These are phyloP conservation scores for Ptychadena robeensis DNA, from an alignment of 2,797 vertebrate species.

Conservation along the genomic window DNA sequence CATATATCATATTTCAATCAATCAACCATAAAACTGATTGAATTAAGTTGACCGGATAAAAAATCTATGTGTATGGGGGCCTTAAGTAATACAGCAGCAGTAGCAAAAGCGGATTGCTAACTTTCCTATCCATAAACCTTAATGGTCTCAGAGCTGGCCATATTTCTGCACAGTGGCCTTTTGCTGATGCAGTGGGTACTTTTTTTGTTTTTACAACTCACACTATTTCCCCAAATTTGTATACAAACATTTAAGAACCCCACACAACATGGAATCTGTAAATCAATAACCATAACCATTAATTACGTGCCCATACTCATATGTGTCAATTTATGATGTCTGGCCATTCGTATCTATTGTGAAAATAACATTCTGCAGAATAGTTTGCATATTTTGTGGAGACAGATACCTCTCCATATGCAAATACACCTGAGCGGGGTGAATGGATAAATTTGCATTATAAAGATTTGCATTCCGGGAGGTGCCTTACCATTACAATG, in stretches of 20 bases:
- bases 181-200: background rate
- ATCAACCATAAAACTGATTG: too few relatives aligned
- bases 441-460: conserved; percentile 28
- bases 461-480: conserved; percentile 40
- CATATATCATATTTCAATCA: too few relatives aligned
- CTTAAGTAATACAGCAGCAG: too few relatives aligned
- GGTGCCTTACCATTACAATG: background rate
- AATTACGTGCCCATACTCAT: background rate
- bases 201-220: too few relatives aligned
- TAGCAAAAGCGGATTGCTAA: too few relatives aligned
- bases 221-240: too few relatives aligned
- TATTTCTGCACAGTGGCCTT: background rate
- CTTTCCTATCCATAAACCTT: background rate
- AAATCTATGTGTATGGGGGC: too few relatives aligned
- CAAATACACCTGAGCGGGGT: conserved; percentile 5
- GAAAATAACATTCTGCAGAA: background rate
- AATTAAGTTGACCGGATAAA: too few relatives aligned
- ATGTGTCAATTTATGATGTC: background rate
- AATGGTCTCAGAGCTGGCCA: background rate
- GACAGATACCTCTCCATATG: conserved; percentile 21
- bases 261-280: too few relatives aligned
- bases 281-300: too few relatives aligned
- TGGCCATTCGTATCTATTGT: background rate
- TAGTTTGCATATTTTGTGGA: conserved; percentile 15
- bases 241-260: too few relatives aligned